A percentile compares a stretch with the other conserved stretches of the same genome.
Evolutionary conservation across 2,888 invertebrate genomes (phyloP).

Genomic region (Drymonia ruficornis): DNA sequence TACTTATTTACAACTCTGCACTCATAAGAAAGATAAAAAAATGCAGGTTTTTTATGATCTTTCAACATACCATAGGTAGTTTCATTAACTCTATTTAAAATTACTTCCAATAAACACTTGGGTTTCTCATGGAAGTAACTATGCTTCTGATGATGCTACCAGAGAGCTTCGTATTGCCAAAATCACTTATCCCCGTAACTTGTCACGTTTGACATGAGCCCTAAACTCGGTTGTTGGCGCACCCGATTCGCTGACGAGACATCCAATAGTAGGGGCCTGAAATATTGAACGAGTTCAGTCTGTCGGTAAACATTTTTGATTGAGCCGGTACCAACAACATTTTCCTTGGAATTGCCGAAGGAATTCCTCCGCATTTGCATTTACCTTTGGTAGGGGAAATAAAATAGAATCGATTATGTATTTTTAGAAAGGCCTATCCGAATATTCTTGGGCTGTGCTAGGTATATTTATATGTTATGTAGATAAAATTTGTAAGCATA

Average conservation of each 20-base stretch:
- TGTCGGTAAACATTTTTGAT: constrained; percentile 72
- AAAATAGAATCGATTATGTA: constrained; percentile 43
- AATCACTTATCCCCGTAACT: too few relatives aligned
- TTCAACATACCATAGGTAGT: too few relatives aligned
- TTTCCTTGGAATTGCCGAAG: constrained; percentile 49
- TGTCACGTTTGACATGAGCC: constrained; percentile 16
- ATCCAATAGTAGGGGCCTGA: constrained; percentile 45
- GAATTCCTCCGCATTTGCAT: constrained; percentile 49
- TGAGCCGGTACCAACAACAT: constrained; percentile 52
- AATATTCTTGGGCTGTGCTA: constrained; percentile 7
- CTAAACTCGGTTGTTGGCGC: constrained; percentile 43
- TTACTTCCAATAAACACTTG: too few relatives aligned
- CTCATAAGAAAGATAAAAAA: too few relatives aligned
- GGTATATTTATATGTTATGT: neutral
- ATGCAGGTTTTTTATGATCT: too few relatives aligned
- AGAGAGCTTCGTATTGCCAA: too few relatives aligned
- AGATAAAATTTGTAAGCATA: neutral
- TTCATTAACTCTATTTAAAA: too few relatives aligned
- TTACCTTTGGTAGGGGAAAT: constrained; percentile 44
- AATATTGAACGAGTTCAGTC: constrained; percentile 60
- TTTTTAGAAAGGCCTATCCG: constrained; percentile 18
- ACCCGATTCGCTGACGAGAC: constrained; percentile 20
- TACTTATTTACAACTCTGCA: too few relatives aligned
- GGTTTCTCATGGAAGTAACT: too few relatives aligned
- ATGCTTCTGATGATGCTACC: too few relatives aligned